Base-by-base conservation (phyloP, 1,140 invertebrate species). In the Calliopsis andreniformis region DNA sequence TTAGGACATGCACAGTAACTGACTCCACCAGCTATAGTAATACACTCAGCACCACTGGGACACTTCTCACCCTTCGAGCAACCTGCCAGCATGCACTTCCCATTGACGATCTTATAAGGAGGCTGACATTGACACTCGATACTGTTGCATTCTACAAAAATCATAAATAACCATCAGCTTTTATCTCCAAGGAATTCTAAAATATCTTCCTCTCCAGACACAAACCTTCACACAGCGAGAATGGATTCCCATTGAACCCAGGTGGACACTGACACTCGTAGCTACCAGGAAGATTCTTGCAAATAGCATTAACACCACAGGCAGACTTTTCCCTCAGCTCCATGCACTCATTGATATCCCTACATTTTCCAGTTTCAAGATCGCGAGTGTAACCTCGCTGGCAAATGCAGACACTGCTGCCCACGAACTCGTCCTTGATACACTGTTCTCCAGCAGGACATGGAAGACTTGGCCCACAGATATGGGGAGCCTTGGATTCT, bases 241-340 rank as follows among this genome's bases (percentile, higher is more conserved):
- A 98, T 8, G 97, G 97, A 92, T 98, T 97, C n/a, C 97, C 97
- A 85, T 96, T 96, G 86, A 96, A 97, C 10, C 96, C 96, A 42
- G 94, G 92, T 0, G 97, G 96, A 87, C 97, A 98, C 84, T 97
- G 96, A 86, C 97, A 98, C 91, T 98, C 97, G 87, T 98, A 98
- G 86, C 97, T 97, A n/a, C 97, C 97, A 0, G 97, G 97, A 49
- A 98, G 90, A 91, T 98, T 98, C 91, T 97, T 98, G 87, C 97
- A 98, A 53, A 98, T 94, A 2, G 97, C 97, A 89, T 97, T 97
- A 6, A 96, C 87, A 0, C 97, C 97, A 90, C 97, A 98, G 3
- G 95, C 94, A 0, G 95, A 94, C 78, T 95, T 96, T 12, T 95
- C 95, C 45, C 94, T 90, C 0, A 94, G 92, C 85, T 95, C 95